Conservation (phyloP, 2,113 vertebrate species). For the Agelaius phoeniceus region DNA sequence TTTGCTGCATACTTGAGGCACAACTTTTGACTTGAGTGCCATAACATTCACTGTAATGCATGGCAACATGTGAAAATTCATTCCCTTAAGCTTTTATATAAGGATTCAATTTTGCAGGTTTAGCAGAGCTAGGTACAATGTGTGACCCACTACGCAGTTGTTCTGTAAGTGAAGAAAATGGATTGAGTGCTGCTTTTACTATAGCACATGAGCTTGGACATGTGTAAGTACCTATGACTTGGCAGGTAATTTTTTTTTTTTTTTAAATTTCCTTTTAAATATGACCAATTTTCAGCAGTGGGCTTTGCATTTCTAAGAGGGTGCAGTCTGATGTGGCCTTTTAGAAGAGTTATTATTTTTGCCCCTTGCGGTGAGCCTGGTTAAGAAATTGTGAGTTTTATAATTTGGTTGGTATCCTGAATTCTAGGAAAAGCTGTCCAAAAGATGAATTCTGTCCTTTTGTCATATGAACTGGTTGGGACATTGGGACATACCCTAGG, state of each 20-base stretch:
- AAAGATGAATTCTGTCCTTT: not conserved
- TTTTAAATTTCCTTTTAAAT: not conserved
- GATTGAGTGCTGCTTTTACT: conserved; percentile 94
- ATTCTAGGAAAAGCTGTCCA: not conserved
- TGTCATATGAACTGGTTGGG: not conserved
- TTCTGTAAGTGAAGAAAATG: conserved; percentile 97
- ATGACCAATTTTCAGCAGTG: not conserved
- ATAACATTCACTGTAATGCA: not conserved
- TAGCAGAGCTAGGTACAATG: conserved; percentile 95
- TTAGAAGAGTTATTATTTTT: not conserved
- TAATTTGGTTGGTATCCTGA: not conserved
- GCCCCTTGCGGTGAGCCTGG: not conserved
- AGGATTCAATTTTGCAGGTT: conserved; percentile 77
- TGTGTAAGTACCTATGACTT: conserved; percentile 85
- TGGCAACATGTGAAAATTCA: not conserved
- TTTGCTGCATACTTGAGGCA: not conserved
- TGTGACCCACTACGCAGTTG: conserved; percentile 93
- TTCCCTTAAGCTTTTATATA: conserved; percentile 33
- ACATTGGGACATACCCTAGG: not conserved
- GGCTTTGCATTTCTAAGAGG: not conserved
- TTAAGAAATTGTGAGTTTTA: not conserved
- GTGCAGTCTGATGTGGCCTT: not conserved
- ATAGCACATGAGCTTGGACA: conserved; percentile 96
- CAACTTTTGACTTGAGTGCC: not conserved
- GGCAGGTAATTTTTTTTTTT: not conserved